phyloP scores from a whole-genome alignment of 1,140 invertebrate species.

The Ladona fulva region DNA sequence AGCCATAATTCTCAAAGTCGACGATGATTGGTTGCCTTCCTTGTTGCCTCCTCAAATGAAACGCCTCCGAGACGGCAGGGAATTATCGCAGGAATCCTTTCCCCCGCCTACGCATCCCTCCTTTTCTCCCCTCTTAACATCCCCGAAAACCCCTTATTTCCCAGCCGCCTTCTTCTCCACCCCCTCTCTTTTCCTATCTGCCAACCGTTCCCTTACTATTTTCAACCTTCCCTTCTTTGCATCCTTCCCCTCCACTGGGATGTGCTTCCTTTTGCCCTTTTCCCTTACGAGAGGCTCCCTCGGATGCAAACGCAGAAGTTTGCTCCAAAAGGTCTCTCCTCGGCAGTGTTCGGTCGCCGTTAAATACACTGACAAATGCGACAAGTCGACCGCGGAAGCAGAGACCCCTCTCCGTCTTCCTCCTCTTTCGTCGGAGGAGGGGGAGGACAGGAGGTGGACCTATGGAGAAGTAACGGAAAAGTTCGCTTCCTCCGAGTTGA shows the following conservation, averaged over 20 bases:
- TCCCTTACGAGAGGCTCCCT: background rate
- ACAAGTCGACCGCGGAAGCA: background rate
- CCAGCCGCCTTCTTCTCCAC: no score
- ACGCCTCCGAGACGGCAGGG: background rate
- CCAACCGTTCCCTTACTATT: background rate
- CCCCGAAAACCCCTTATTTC: background rate
- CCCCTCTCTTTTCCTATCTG: no score
- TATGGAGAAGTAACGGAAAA: no score
- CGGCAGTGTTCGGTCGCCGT: background rate
- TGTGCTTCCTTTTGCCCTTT: background rate
- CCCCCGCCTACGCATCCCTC: background rate
- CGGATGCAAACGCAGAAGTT: background rate
- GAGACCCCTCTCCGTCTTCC: background rate
- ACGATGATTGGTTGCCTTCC: constrained; percentile 2
- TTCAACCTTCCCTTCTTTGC: background rate
- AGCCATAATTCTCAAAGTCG: constrained; percentile 4
- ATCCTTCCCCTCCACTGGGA: background rate
- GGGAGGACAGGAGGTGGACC: no score
- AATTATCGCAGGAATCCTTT: constrained; percentile 9
- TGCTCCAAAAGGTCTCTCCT: background rate
- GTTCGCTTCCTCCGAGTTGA: no score
- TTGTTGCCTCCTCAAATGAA: constrained; percentile 9
- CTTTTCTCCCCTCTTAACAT: background rate
- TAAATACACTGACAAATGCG: constrained; percentile 9
- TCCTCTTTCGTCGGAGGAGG: no score